These are phyloP conservation scores for Rhynchophorus ferrugineus DNA, from an alignment of 1,140 invertebrate genomes.

Conservation along the genomic window DNA sequence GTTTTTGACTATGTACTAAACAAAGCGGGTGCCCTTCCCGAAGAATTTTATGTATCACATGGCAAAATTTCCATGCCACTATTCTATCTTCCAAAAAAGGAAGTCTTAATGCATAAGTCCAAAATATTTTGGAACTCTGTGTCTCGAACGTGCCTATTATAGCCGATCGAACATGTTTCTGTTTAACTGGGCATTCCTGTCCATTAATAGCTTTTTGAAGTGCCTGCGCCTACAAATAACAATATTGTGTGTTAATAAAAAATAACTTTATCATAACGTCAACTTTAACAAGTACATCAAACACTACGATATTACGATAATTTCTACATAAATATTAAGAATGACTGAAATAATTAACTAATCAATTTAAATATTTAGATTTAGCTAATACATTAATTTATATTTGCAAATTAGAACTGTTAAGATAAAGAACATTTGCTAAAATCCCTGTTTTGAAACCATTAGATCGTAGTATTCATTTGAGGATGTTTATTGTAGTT, in stretches of 20 bases:
- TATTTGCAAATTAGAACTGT: too few relatives aligned
- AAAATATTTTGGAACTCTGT: slow-evolving; percentile 83
- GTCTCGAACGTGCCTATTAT: slow-evolving; percentile 95
- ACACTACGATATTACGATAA: too few relatives aligned
- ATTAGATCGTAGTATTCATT: too few relatives aligned
- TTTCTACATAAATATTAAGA: too few relatives aligned
- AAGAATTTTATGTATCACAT: slow-evolving; percentile 92
- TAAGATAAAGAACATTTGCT: too few relatives aligned
- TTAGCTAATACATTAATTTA: too few relatives aligned
- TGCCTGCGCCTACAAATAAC: slow-evolving; percentile 60
- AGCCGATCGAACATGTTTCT: slow-evolving; percentile 91
- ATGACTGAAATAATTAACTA: too few relatives aligned
- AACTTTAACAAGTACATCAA: too few relatives aligned
- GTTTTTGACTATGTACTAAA: slow-evolving; percentile 74
- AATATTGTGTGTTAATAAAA: neutral
- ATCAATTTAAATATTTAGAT: too few relatives aligned
- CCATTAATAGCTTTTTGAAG: slow-evolving; percentile 87
- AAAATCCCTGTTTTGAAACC: too few relatives aligned
- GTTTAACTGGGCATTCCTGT: slow-evolving; percentile 85
- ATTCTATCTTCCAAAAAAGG: slow-evolving; percentile 89
- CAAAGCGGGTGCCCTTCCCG: slow-evolving; percentile 88
- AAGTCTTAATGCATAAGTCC: slow-evolving; percentile 73
- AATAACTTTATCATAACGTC: neutral
- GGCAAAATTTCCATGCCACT: slow-evolving; percentile 97
- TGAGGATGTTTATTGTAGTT: too few relatives aligned